phyloP scores from a whole-genome alignment of 2,113 vertebrate genomes.

The Camelus dromedarius region DNA sequence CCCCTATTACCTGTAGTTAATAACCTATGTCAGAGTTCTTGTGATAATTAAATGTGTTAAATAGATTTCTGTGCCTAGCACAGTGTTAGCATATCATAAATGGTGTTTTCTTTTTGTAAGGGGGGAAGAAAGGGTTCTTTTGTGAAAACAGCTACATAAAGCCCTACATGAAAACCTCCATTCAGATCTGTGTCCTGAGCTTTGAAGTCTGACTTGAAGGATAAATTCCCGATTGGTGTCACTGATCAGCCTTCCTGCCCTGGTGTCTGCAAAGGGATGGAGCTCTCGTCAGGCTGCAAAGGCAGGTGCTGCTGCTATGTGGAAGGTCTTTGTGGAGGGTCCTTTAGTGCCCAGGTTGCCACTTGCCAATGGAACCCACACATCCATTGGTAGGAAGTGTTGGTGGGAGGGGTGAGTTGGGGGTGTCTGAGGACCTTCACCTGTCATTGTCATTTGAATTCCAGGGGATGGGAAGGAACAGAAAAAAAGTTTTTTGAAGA shows the following conservation, averaged over 20 bases:
- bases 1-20: not conserved
- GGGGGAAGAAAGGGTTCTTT: not conserved
- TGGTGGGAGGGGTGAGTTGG: not conserved
- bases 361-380: not conserved
- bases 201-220: not conserved
- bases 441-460: not conserved
- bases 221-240: not conserved
- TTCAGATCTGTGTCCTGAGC: not conserved
- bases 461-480: not conserved
- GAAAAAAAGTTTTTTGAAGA: not conserved
- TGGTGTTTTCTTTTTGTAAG: not conserved
- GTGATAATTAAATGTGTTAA: not conserved
- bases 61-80: not conserved
- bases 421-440: not conserved
- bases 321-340: not conserved
- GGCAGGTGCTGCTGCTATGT: not conserved
- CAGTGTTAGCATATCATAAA: not conserved
- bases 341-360: not conserved
- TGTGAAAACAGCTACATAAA: not conserved
- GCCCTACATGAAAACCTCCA: not conserved
- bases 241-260: not conserved
- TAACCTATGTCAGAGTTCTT: not conserved
- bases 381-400: not conserved
- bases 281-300: not conserved
- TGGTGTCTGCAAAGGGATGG: not conserved